Percentiles rank a stretch among this genome's conserved stretches.
These are phyloP conservation scores for Chamaedrilus cognettii DNA, from an alignment of 2,888 invertebrate genomes.

Conservation along the genomic window DNA sequence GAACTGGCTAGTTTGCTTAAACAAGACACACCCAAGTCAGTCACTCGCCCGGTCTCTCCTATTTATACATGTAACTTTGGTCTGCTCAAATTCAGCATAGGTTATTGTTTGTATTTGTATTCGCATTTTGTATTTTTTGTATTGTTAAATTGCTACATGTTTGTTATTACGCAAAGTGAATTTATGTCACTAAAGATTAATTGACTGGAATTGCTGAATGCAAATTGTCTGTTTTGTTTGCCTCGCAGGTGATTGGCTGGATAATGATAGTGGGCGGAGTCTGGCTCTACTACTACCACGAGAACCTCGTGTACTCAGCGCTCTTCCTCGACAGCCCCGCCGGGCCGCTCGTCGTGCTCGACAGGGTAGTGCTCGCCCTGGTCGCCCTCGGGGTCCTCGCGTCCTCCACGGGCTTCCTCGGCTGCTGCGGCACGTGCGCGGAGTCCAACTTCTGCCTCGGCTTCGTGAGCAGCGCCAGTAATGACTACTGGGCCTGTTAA, in stretches of 20 bases:
- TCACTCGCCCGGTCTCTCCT: too few species aligned
- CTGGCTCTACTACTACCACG: slow-evolving; percentile 7
- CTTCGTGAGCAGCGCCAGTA: background rate
- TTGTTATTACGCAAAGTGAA: background rate
- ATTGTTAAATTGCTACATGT: background rate
- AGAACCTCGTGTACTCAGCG: background rate
- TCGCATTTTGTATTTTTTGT: too few species aligned
- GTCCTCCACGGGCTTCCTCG: background rate
- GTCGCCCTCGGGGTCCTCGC: slow-evolving; percentile 1
- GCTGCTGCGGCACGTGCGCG: slow-evolving; percentile 2
- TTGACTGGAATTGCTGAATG: background rate
- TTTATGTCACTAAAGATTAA: too few species aligned
- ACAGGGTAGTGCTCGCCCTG: background rate
- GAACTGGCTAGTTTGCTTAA: too few species aligned
- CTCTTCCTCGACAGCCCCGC: background rate
- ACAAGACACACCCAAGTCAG: too few species aligned
- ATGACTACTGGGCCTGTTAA: too few species aligned
- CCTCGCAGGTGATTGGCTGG: background rate
- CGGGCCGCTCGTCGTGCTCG: background rate
- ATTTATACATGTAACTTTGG: too few species aligned
- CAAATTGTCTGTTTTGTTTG: background rate
- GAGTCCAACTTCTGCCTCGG: slow-evolving; percentile 3
- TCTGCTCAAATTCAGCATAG: too few species aligned
- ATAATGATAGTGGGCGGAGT: background rate
- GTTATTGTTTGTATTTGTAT: too few species aligned